Evolutionary conservation across 1,140 invertebrate genomes (phyloP).

Genomic region (Dendrolimus kikuchii): DNA sequence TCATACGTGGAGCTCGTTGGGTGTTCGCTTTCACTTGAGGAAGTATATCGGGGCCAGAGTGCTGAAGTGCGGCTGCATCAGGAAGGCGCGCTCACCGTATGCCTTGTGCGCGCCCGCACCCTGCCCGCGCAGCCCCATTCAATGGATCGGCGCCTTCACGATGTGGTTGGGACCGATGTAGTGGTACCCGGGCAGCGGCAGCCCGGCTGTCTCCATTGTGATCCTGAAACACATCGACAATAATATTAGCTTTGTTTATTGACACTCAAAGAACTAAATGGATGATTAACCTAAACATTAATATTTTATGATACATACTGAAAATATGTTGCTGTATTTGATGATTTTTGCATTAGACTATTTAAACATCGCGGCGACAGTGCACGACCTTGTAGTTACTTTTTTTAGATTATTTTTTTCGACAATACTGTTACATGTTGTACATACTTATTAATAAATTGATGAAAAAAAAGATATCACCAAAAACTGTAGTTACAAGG

Average conservation of each 20-base stretch:
- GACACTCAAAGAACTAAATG: too few relatives aligned
- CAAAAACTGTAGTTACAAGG: too few relatives aligned
- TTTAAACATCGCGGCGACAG: too few relatives aligned
- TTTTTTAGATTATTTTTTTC: too few relatives aligned
- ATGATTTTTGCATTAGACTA: too few relatives aligned
- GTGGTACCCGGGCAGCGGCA: conserved; percentile 91
- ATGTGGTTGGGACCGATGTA: conserved; percentile 94
- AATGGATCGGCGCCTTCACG: conserved; percentile 92
- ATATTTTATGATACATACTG: too few relatives aligned
- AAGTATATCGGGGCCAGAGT: conserved; percentile 53
- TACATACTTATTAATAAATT: too few relatives aligned
- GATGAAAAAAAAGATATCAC: too few relatives aligned
- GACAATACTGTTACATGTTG: too few relatives aligned
- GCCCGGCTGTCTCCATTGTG: conserved; percentile 92
- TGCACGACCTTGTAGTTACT: too few relatives aligned
- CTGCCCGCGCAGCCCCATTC: conserved; percentile 70
- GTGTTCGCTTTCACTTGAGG: conserved; percentile 49
- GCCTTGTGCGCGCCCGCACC: conserved; percentile 30
- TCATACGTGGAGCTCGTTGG: conserved; percentile 33
- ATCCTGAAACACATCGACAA: conserved; percentile 76
- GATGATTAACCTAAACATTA: too few relatives aligned
- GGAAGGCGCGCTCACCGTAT: conserved; percentile 33
- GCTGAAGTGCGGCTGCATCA: conserved; percentile 36
- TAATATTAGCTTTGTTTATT: background rate
- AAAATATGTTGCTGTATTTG: too few relatives aligned